phyloP scores from a whole-genome alignment of 2,113 vertebrate genomes.

The Orycteropus afer region DNA sequence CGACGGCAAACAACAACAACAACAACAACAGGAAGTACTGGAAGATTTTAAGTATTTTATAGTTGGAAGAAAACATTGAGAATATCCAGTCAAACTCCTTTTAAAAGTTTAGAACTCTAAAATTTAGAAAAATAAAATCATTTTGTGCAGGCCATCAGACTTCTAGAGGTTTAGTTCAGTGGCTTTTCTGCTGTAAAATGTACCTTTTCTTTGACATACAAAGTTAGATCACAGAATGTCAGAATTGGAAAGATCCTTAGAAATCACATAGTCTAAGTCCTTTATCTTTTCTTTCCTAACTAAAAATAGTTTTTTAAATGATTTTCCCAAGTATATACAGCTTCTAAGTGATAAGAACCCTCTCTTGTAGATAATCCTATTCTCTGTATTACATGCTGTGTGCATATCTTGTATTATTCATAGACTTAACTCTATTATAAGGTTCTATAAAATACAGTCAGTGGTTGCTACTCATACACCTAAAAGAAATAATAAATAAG shows the following conservation, averaged over 20 bases:
- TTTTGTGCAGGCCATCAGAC: too few species aligned
- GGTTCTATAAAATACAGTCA: neutral
- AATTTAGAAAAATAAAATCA: too few species aligned
- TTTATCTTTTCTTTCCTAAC: neutral
- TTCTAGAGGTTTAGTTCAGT: too few species aligned
- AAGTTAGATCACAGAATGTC: neutral
- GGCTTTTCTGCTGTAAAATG: too few species aligned
- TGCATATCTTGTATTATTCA: neutral
- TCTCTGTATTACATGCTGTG: neutral
- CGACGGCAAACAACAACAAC: too few species aligned
- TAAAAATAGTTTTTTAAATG: neutral
- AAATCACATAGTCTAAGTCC: neutral
- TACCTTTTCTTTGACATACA: too few species aligned
- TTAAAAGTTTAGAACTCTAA: too few species aligned
- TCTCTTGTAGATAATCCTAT: neutral
- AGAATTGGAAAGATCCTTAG: neutral
- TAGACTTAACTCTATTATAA: neutral
- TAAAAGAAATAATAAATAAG: neutral
- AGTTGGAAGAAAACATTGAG: too few species aligned
- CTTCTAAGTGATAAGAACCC: neutral
- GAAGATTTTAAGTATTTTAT: too few species aligned
- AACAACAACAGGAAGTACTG: too few species aligned
- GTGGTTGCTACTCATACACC: neutral
- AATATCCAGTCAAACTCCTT: too few species aligned
- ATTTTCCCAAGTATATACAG: neutral